phyloP scores from a whole-genome alignment of 2,113 vertebrate species.

The Paraplagusia blochii region DNA sequence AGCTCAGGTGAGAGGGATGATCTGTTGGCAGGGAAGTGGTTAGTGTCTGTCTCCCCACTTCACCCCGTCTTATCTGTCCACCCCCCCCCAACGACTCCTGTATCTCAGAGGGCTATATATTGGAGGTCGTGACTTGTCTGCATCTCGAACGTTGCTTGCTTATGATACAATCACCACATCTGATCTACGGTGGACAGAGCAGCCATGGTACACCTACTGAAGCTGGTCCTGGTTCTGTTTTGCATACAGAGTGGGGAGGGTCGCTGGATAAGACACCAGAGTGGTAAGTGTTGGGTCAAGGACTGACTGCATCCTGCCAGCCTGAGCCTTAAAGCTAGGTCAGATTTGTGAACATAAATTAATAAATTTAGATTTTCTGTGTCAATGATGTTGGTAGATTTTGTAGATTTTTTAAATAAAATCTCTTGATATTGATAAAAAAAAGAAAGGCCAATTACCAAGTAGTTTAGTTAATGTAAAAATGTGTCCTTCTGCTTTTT shows the following conservation, averaged over 20 bases:
- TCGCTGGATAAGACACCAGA: constrained; percentile 48
- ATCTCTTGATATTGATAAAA: no score
- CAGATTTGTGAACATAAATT: no score
- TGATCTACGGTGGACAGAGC: constrained; percentile 16
- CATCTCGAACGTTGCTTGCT: constrained; percentile 58
- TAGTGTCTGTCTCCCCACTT: constrained; percentile 54
- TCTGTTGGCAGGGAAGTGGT: constrained; percentile 62
- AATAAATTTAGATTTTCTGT: not conserved
- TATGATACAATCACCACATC: constrained; percentile 12
- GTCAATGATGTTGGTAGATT: no score
- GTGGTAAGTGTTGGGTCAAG: constrained; percentile 57
- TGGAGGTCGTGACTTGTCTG: constrained; percentile 62
- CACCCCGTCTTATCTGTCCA: constrained; percentile 32
- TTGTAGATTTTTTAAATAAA: not conserved
- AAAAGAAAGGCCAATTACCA: no score
- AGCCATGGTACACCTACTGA: constrained; percentile 62
- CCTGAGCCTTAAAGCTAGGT: not conserved
- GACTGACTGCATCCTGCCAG: constrained; percentile 15
- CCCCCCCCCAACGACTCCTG: constrained; percentile 29
- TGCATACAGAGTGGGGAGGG: constrained; percentile 62
- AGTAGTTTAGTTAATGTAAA: not conserved
- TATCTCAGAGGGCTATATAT: constrained; percentile 72
- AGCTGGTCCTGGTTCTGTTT: constrained; percentile 63
- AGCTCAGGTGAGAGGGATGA: constrained; percentile 57
- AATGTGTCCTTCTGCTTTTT: constrained; percentile 9